Percentiles rank a stretch among this genome's conserved stretches.
These are phyloP conservation scores for Apteryx mantelli DNA, from an alignment of 2,113 vertebrate genomes.

Conservation along the genomic window DNA sequence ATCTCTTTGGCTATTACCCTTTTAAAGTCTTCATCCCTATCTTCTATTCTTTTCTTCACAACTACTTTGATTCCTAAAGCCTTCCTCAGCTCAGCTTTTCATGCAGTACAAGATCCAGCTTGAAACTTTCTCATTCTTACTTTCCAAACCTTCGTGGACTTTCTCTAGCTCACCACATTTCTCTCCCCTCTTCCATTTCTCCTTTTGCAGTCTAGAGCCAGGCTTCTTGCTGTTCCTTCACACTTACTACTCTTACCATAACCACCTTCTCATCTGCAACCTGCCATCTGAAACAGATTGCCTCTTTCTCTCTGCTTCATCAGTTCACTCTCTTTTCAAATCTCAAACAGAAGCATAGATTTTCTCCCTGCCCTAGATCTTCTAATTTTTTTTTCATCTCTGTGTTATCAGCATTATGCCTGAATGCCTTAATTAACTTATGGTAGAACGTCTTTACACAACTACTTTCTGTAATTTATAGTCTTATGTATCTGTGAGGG, in stretches of 20 bases:
- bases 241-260: background rate
- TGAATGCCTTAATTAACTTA: conserved; percentile 39
- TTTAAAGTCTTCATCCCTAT: background rate
- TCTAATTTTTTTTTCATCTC: background rate
- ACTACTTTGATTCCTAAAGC: background rate
- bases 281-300: conserved; percentile 40
- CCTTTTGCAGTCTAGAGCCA: background rate
- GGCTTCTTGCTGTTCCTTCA: conserved; percentile 20
- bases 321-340: conserved; percentile 21
- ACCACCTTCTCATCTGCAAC: conserved; percentile 47
- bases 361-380: background rate
- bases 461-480: conserved; percentile 25
- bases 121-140: background rate
- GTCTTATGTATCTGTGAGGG: background rate
- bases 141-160: background rate
- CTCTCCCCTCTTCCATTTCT: conserved; percentile 7
- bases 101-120: background rate
- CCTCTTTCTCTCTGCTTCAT: conserved; percentile 13
- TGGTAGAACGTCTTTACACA: conserved; percentile 1
- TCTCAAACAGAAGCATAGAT: conserved; percentile 12
- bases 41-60: background rate
- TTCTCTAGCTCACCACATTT: background rate
- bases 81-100: background rate
- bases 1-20: background rate
- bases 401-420: conserved; percentile 15